phyloP scores from a whole-genome alignment of 2,888 invertebrate species.

The Mystacides longicornis region DNA sequence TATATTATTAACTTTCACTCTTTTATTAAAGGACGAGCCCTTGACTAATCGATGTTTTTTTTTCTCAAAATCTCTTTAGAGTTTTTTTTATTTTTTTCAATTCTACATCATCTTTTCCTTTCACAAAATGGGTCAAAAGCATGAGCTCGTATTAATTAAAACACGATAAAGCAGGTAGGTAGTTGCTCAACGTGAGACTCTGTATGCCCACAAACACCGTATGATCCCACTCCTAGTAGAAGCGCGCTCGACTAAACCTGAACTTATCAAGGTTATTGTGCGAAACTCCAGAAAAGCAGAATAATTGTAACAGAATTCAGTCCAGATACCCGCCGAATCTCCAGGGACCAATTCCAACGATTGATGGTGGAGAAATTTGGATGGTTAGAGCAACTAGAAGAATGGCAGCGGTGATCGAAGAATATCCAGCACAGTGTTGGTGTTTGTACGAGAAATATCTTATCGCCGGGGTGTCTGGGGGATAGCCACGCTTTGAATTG shows the following conservation, averaged over 20 bases:
- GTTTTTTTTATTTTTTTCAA: no score
- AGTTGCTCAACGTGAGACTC: no score
- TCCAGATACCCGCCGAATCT: not conserved
- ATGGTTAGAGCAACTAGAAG: not conserved
- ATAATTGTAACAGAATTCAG: not conserved
- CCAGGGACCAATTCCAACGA: not conserved
- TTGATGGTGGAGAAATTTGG: constrained; percentile 2
- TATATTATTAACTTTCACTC: no score
- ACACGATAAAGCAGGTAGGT: no score
- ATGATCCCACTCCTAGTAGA: not conserved
- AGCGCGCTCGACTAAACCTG: not conserved
- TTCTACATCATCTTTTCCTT: no score
- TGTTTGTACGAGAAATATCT: not conserved
- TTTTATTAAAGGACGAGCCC: no score
- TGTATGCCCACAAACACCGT: no score
- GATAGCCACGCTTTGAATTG: not conserved
- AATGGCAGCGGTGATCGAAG: not conserved
- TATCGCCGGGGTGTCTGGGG: not conserved
- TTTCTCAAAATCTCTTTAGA: no score
- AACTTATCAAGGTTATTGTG: constrained; percentile 1
- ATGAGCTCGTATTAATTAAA: no score
- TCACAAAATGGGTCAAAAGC: no score
- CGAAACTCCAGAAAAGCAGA: not conserved
- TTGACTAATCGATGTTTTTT: no score
- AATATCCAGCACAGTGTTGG: not conserved